Base-by-base conservation (phyloP, 2,888 invertebrate genomes). In the Lottia scabra region DNA sequence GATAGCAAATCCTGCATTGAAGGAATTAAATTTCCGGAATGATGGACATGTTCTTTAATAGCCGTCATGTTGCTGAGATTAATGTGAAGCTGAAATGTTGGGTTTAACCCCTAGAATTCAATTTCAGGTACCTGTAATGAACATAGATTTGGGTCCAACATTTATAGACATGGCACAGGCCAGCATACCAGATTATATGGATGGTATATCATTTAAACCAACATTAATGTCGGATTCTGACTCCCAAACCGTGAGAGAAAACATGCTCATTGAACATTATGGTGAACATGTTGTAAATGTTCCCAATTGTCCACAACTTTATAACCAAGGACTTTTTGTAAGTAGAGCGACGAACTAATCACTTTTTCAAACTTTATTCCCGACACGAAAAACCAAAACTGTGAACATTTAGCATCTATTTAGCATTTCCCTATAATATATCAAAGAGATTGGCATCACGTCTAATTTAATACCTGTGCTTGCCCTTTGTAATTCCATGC, bases 201-300 rank as follows among this genome's bases (percentile, higher is more conserved):
- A 95, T 87, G 95, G 95, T 0, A 77, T 83, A 27, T 92, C 93
- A 0, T 88, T 93, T 79, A 85, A 89, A 12, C 77, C 84, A 1
- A 78, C 90, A 43, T 74, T 90, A 23, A 56, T 56, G 56, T 56
- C 56, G 3, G 13, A 56, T 56, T 56, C 56, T 19, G 23, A 23
- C 23, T 23, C 56, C 2, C 19, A 56, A 1, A 23, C 12, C 56
- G 56, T 56, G 10, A n/a, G 56, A 23, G 56, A 56, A 23, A 56
- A 56, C 56, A 23, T 56, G 19, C 56, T 56, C 19, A 13, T 56
- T 23, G 56, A 56, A 56, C 56, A 56, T 19, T 56, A 56, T 56
- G 56, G 56, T 16, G 56, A 56, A 56, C 56, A 56, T 56, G 10
- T 23, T 12, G 56, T 56, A 16, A 12, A 56, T 23, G 19, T 23